Evolutionary conservation across 2,797 vertebrate species (phyloP), one percentile per base, ranked within the genome.

Genomic region (Sebastes hopkinsi): DNA sequence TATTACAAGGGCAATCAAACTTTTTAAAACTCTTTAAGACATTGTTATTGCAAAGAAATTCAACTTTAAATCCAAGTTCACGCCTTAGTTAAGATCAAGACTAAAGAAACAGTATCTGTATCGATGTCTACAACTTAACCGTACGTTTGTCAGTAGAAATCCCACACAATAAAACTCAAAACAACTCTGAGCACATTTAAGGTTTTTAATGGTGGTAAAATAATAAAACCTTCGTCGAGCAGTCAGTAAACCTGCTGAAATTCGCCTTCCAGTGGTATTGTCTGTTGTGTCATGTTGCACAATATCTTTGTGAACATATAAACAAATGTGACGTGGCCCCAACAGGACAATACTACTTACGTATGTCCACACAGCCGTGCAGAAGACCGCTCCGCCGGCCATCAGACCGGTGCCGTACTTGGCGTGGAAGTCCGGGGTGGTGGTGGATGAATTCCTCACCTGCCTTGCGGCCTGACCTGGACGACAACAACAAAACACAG

Each of bases 321-420:
- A 42, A 30, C 54, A 0, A 64, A 25, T n/a, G 9, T 22, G 34
- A 36, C 2, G 8, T n/a, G 13, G 27, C 5, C 0, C 1, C 1
- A n/a, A 77, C 3, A 30, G 3, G 4, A 50, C 20, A 18, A 18
- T 16, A 55, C 55, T 16, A 92, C 96, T 94, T 89, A 96, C 96
- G 2, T 92, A 96, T 72, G 34, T 0, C 96, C 96, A 96, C 54
- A 96, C 87, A 2, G 70, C n/a, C 0, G 27, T 23, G 67, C 94
- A 96, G 91, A 96, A 96, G 30, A 36, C 65, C 0, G 5, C 7
- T 20, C 96, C 95, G 1, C 90, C 58, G 1, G 88, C 0, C 72
- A 96, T 0, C 27, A 96, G 0, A 0, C 82, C 76, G 0, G 6
- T 84, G 60, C 96, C 95, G 1, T 96, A 96, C 81, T 96, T 96